Evolutionary conservation across 1,140 invertebrate genomes (phyloP).

Genomic region (Leptoteleia sp.): DNA sequence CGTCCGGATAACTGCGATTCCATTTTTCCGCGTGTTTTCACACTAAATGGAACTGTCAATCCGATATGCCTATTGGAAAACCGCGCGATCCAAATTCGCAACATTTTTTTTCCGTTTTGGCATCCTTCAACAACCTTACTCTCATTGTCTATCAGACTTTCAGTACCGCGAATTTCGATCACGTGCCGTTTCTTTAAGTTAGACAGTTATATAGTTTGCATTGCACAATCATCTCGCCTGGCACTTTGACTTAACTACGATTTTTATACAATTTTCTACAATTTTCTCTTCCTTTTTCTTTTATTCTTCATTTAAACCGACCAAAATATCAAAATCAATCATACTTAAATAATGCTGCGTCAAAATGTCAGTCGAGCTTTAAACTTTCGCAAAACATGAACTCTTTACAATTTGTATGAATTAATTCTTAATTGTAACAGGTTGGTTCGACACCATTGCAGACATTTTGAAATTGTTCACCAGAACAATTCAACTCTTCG

Average conservation of each 20-base stretch:
- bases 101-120: neutral
- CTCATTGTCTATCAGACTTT: neutral
- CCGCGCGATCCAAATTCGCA: conserved; percentile 16
- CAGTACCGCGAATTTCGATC: conserved; percentile 7
- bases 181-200: conserved; percentile 5
- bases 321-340: too few relatives aligned
- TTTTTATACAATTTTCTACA: too few relatives aligned
- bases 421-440: conserved; percentile 4
- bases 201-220: conserved; percentile 44
- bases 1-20: conserved; percentile 41
- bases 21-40: conserved; percentile 13
- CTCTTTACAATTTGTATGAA: conserved; percentile 26
- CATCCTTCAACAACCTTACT: neutral
- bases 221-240: conserved; percentile 33
- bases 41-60: conserved; percentile 40
- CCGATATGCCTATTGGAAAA: conserved; percentile 51
- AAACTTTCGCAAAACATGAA: conserved; percentile 64
- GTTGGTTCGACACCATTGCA: conserved; percentile 18
- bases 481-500: conserved; percentile 16
- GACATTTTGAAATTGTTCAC: neutral
- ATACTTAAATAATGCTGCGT: neutral
- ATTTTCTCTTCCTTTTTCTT: too few relatives aligned
- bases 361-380: conserved; percentile 27
- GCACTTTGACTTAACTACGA: conserved; percentile 40
- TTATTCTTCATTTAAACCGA: too few relatives aligned